Evolutionary conservation across 2,797 vertebrate genomes (phyloP).

Genomic region (Pseudocheirus occidentalis): DNA sequence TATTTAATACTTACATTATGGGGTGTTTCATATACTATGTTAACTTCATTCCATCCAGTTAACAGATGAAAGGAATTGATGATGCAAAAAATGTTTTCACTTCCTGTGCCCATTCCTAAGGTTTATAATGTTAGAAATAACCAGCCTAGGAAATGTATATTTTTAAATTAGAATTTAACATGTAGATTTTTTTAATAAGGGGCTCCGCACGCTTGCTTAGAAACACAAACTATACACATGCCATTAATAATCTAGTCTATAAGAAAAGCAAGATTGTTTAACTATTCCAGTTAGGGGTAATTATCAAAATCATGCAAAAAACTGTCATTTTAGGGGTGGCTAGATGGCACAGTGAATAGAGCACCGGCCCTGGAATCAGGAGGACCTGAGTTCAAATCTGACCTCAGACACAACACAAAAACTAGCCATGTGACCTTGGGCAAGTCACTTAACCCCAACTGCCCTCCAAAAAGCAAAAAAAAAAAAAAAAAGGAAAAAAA

Average conservation of each 20-base stretch:
- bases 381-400: too few relatives aligned
- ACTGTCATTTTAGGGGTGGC: too few relatives aligned
- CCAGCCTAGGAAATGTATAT: background rate
- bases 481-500: too few relatives aligned
- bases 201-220: background rate
- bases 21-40: background rate
- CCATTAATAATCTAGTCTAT: background rate
- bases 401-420: too few relatives aligned
- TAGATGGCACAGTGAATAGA: too few relatives aligned
- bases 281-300: background rate
- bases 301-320: background rate
- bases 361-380: too few relatives aligned
- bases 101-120: background rate
- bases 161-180: background rate
- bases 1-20: background rate
- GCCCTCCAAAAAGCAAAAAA: too few relatives aligned
- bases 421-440: too few relatives aligned
- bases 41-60: background rate
- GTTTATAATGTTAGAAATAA: background rate
- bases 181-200: too few relatives aligned
- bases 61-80: background rate
- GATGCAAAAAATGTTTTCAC: background rate
- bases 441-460: too few relatives aligned
- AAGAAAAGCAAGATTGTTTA: background rate
- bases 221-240: background rate